A percentile compares a stretch with the other conserved stretches of the same genome.
Conservation (phyloP, 2,888 invertebrate species). For the Eupeodes luniger region DNA sequence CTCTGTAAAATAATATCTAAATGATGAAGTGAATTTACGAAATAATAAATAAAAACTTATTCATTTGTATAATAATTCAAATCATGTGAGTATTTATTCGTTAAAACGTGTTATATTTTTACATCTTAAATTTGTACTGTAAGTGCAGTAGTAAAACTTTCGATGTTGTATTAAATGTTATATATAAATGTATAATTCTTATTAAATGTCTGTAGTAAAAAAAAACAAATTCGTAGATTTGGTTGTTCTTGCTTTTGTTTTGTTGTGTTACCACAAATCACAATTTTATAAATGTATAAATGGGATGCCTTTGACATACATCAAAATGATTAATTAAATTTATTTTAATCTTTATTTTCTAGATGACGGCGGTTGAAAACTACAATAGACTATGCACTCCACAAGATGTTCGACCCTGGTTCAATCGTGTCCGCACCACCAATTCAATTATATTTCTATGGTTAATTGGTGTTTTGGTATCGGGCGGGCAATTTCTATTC, state of each 20-base stretch:
- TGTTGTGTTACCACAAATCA: conserved; percentile 22
- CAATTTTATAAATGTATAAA: neutral
- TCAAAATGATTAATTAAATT: neutral
- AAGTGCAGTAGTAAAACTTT: neutral
- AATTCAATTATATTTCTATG: conserved; percentile 85
- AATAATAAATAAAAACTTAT: neutral
- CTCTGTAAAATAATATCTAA: too few species aligned
- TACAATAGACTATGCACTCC: conserved; percentile 87
- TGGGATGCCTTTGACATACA: neutral
- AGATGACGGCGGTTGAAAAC: conserved; percentile 87
- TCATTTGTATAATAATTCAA: neutral
- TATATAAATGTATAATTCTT: neutral
- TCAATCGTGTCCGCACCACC: conserved; percentile 84
- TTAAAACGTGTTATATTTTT: neutral
- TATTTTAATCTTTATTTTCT: conserved; percentile 63
- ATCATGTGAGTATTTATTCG: neutral
- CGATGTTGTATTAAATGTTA: conserved; percentile 17
- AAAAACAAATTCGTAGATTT: conserved; percentile 12
- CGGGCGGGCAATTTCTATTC: conserved; percentile 87
- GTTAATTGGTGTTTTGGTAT: conserved; percentile 85
- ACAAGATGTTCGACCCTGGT: conserved; percentile 82
- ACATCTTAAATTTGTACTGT: neutral
- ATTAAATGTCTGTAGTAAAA: neutral
- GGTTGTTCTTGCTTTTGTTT: conserved; percentile 25
- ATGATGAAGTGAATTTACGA: too few species aligned